Percentiles rank a stretch among this genome's conserved stretches.
These are phyloP conservation scores for Micrastur ruficollis DNA, from an alignment of 2,797 vertebrate species.

Conservation along the genomic window DNA sequence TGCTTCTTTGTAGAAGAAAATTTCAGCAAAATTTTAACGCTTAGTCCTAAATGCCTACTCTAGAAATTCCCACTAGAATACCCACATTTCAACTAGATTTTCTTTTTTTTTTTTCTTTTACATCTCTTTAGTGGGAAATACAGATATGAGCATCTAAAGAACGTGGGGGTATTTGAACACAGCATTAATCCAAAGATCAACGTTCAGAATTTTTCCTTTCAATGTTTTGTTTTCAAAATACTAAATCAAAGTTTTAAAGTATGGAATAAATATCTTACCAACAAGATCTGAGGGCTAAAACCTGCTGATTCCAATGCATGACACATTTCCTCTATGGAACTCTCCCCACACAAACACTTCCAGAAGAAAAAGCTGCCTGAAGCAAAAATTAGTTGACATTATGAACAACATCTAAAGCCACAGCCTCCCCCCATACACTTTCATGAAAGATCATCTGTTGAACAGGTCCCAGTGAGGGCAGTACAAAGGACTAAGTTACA, in stretches of 20 bases:
- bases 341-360: conserved; percentile 89
- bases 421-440: background rate
- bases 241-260: background rate
- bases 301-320: conserved; percentile 84
- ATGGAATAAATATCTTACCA: conserved; percentile 78
- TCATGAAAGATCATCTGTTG: fast-evolving
- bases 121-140: background rate
- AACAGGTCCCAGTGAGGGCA: background rate
- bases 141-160: background rate
- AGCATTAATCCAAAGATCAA: background rate
- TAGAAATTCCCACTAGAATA: background rate
- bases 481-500: background rate
- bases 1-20: background rate
- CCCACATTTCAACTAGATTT: background rate
- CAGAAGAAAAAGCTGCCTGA: conserved; percentile 93
- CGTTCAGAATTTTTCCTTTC: background rate
- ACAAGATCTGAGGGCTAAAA: conserved; percentile 87
- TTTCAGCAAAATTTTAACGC: background rate
- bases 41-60: background rate
- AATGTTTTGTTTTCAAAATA: background rate
- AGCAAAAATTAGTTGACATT: background rate
- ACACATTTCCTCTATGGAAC: conserved; percentile 83
- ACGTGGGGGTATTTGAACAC: background rate
- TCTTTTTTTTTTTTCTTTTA: background rate
- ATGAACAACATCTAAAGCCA: background rate